Base-by-base conservation (phyloP, 2,113 vertebrate species). In the Centrocercus urophasianus region DNA sequence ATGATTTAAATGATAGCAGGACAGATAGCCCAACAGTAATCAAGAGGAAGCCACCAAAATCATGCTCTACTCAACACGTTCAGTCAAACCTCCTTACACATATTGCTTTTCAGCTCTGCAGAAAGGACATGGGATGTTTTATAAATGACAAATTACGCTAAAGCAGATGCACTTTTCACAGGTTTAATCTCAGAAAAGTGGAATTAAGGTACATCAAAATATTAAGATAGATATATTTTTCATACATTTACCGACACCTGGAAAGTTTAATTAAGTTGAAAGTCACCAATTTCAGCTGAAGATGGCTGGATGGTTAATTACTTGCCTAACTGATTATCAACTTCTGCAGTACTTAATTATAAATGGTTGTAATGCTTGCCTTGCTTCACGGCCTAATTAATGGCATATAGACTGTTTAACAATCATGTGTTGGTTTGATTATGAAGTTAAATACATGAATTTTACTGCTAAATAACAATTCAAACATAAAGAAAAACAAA, bases 231-330 rank as follows among this genome's bases (percentile, higher is more conserved):
- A 81, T 80, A 9, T 43, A 88, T 94, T 89, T 89, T 81, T 96
- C 93, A 82, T 65, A 75, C 81, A 89, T 95, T 87, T 81, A 73
- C 64, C 54, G 34, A 93, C 94, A 98, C 91, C 95, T 97, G 96
- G 89, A 72, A 96, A 88, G 93, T 96, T 95, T 97, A 97, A 98
- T 97, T 96, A 97, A 97, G 90, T 96, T 93, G 77, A 95, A 97
- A 98, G 97, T 83, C 96, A 94, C 88, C 94, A 96, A 89, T 87
- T 97, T 97, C 88, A 95, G 86, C 75, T 96, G 93, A 88, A 93
- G 93, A 95, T 67, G 88, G 91, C 93, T 96, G 90, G 34, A 93
- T 97, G 94, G 45, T 96, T 98, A 97, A 97, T 98, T 97, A 97
- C 93, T 95, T 94, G 88, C 83, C 93, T 93, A 94, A 95, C 78